Evolutionary conservation across 92 coral and sea anemone genomes (phyloP), one percentile per base, ranked within the genome.

Genomic region (Parazoanthus darwini): DNA sequence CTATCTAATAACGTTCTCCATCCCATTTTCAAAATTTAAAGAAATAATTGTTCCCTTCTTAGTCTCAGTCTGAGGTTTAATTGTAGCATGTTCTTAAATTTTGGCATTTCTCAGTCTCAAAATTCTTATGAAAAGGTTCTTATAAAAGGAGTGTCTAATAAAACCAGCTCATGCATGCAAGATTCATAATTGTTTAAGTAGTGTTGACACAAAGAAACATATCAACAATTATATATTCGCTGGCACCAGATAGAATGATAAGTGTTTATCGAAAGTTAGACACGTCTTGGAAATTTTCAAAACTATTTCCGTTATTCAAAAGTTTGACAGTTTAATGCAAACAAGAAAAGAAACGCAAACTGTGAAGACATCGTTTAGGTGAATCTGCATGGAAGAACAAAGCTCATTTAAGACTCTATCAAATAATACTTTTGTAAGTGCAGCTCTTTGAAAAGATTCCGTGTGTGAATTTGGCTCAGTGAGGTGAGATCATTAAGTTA

Each of bases 401-500:
- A 56, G 11, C 72, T 43, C 70, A 63, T 20, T 77, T 74, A 37
- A 74, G 78, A 74, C 43, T 29, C 81, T 38, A 75, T 79, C 36
- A 50, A 66, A 79, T n/a, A 58, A 7, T 48, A 48, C 66, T 48
- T 79, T 46, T 25, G 81, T 58, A 56, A 35, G 85, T 54, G 85
- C n/a, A 54, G n/a, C 6, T 6, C 68, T 50, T 73, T 25, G 58
- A 80, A 80, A 37, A 56, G 72, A 56, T 29, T 56, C 63, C 72
- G 85, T 80, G 85, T 58, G 50, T 59, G 59, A 42, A 80, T 9
- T 58, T 14, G 63, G 26, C 72, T 80, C 48, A 50, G 18, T 54
- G 3, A 80, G 63, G 71, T 35, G 71, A 58, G 72, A 2, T 80
- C 48, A 59, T 80, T 80, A 80, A 80, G 59, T 80, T 56, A 35